A percentile compares a stretch with the other conserved stretches of the same genome.
Evolutionary conservation across 2,888 invertebrate species (phyloP).

Genomic region (Harpalus rufipes): DNA sequence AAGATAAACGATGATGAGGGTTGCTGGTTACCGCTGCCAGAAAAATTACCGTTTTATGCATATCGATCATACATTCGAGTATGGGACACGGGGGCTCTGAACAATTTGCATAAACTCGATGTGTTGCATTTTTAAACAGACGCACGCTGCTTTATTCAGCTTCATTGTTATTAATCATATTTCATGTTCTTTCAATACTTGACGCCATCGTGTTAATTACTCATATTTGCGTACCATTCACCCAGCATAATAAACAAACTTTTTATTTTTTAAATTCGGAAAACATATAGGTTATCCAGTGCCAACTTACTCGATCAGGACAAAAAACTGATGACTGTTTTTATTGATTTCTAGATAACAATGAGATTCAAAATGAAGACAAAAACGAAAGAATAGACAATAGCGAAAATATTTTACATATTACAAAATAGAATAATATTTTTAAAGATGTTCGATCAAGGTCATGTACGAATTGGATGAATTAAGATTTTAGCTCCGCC

Average conservation of each 20-base stretch:
- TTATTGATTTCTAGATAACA: too few species aligned
- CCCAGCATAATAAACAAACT: neutral
- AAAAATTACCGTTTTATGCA: conserved; percentile 64
- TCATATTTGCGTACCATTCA: neutral
- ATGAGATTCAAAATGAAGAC: too few species aligned
- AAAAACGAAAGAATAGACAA: too few species aligned
- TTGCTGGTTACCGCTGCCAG: conserved; percentile 43
- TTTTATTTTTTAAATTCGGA: neutral
- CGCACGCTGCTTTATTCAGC: neutral
- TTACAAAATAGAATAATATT: too few species aligned
- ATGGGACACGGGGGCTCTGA: neutral
- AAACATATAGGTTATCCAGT: neutral
- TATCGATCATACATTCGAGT: conserved; percentile 63
- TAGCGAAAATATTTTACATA: too few species aligned
- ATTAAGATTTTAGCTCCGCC: too few species aligned
- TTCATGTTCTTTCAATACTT: neutral
- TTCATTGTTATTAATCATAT: conserved; percentile 4
- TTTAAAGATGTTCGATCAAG: too few species aligned
- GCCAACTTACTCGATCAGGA: too few species aligned
- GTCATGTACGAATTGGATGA: too few species aligned
- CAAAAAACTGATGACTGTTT: too few species aligned
- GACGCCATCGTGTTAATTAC: neutral
- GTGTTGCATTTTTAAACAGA: conserved; percentile 56
- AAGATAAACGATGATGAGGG: conserved; percentile 66
- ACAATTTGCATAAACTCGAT: conserved; percentile 60